Base-by-base conservation (phyloP, 2,113 vertebrate genomes). In the Dipodomys spectabilis region DNA sequence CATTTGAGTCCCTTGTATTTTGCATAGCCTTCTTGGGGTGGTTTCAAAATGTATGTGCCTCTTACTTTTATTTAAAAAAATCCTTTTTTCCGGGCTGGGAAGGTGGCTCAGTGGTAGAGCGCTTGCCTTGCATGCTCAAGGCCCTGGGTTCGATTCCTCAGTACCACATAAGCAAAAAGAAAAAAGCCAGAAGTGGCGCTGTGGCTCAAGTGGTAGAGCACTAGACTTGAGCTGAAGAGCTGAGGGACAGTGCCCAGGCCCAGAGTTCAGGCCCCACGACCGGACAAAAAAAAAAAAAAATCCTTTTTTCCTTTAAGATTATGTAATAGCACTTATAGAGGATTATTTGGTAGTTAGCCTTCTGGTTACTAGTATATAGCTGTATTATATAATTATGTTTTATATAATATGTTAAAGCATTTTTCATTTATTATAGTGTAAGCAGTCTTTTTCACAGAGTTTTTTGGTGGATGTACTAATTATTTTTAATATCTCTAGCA, bases 281-380 rank as follows among this genome's bases (percentile, higher is more conserved):
- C n/a, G n/a, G n/a, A n/a, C n/a, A n/a, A n/a, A n/a, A n/a, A n/a
- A n/a, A n/a, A n/a, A 71, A 25, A 44, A 44, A 86, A 0, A 28
- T 27, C 53, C 62, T 82, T 25, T 77, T 64, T 72, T 6, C 60
- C 87, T 84, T 68, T 53, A 57, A 28, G 39, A 45, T 57, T 20
- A 78, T 32, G 6, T 69, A 83, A 57, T 86, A 91, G 53, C 4
- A 57, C 15, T 57, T 57, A 27, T 57, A 44, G 60, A 39, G 45
- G 65, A 69, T 57, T 71, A 75, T 89, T 91, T 86, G 81, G 44
- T 87, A 75, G 20, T 83, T 83, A 30, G 7, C 65, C 62, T 88
- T 73, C 28, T 90, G 44, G 18, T 88, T 72, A 28, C 77, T 82
- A 75, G 57, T 65, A 39, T 80, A 32, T 35, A 68, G 35, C 32